Evolutionary conservation across 2,797 vertebrate species (phyloP), one percentile per base, ranked within the genome.

Genomic region (Zalophus californianus): DNA sequence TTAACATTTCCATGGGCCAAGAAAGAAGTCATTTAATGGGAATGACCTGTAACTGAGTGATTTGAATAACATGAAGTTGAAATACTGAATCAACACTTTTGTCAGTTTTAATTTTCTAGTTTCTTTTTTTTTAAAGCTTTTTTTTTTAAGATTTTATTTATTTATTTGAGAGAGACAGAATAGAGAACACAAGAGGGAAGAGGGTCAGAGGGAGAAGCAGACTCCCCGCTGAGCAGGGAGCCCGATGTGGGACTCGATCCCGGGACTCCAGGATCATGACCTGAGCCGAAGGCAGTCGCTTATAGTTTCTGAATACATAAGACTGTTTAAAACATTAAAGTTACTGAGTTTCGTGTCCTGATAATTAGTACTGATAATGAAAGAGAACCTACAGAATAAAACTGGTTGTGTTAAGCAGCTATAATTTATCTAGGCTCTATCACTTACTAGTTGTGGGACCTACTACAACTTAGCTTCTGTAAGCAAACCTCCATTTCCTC

Each of bases 1-100:
- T 70, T 90, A 90, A 72, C 35, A 90, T 97, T 90, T 95, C 77
- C 83, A 72, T 27, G 86, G 68, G 44, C 52, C 52, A 94, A 85
- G 64, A 72, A 84, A 84, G 82, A 91, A 93, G 58, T 85, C 60
- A 90, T 58, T 72, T 38, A 11, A 58, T 85, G 56, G 79, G 82
- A 93, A 84, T 48, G 41, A 20, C 78, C 96, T 66, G 16, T 77
- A 93, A 41, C 8, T 41, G 64, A 75, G 77, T 84, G 50, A 70
- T 91, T 89, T 92, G 60, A 86, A 35, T 68, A 79, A 64, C 35
- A 79, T 2, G 23, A 83, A 64, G 70, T 75, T 70, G 16, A 86
- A 75, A 38, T 64, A 60, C 62, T 82, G 25, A n/a, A 44, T 92
- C 58, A 56, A 84, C 12, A 62, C 58, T 90, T 89, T 70, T 78